phyloP scores from a whole-genome alignment of 2,113 vertebrate genomes.

The Scortum barcoo region DNA sequence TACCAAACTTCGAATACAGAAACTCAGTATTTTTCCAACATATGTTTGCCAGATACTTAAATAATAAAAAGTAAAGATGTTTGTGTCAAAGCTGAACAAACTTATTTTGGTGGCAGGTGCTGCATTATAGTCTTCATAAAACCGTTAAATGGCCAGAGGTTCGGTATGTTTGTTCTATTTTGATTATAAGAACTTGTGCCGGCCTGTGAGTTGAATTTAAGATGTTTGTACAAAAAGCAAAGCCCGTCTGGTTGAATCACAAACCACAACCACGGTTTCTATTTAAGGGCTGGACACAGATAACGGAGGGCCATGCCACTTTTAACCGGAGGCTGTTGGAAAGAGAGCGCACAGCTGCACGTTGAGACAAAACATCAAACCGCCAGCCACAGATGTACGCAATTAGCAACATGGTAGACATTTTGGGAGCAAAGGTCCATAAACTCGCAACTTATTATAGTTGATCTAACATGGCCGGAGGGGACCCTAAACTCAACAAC shows the following conservation, averaged over 20 bases:
- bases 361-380: constrained; percentile 77
- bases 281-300: constrained; percentile 65
- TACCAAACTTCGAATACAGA: not conserved
- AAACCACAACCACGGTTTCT: constrained; percentile 30
- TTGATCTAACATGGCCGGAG: constrained; percentile 75
- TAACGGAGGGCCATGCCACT: constrained; percentile 53
- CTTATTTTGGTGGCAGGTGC: not conserved
- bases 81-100: not conserved
- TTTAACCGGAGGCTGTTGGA: constrained; percentile 74
- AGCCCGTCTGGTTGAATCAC: constrained; percentile 44
- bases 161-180: constrained; percentile 7
- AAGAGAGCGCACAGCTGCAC: constrained; percentile 73
- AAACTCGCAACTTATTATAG: constrained; percentile 78
- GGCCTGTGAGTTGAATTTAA: not conserved
- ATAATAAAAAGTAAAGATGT: not conserved
- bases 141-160: not conserved
- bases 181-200: not conserved
- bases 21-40: not conserved
- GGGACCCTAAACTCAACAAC: constrained; percentile 51
- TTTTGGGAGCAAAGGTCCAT: constrained; percentile 81
- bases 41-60: not conserved
- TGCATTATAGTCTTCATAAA: not conserved
- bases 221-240: constrained; percentile 5
- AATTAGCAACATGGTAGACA: constrained; percentile 84
- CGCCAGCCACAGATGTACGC: constrained; percentile 75